Base-by-base conservation (phyloP, 2,888 invertebrate species). In the Oasisia sp. region DNA sequence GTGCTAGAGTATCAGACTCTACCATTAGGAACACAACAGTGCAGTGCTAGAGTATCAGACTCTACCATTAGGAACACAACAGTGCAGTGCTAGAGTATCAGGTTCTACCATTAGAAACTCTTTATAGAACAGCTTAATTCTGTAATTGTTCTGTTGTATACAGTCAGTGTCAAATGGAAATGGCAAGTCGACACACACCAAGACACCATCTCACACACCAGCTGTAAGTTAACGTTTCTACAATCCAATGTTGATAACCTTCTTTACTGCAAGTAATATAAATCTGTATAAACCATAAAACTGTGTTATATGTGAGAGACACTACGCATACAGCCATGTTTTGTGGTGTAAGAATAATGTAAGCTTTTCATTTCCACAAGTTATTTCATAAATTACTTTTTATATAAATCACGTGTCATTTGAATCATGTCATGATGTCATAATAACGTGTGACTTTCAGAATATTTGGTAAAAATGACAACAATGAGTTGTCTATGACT, bases 381-480 rank as follows among this genome's bases (percentile, higher is more conserved):
- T 14, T 50, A 38, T 38, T 38, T 38, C 38, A 38, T 38, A 38
- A 38, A 38, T 38, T 38, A 38, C 38, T 38, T 38, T 38, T 38
- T 38, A 38, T 38, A 38, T 38, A 38, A 38, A 38, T 38, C 38
- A 38, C 4, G 27, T 74, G 74, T 7, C 14, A 19, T 56, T 56
- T 56, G 56, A 74, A 1, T 74, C 74, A 74, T 4, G 7, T 19
- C 3, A 74, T 74, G 19, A 74, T 74, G 27, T 74, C 14, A 19
- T 19, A 19, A 74, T 3, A 74, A 19, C 19, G 74, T 27, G 50
- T 74, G 74, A 74, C 74, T n/a, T 74, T 74, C 74, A 91, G 91
- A 45, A 7, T 32, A 50, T 91, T 32, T 56, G 45, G 56, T 14
- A 50, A 95, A 98, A 98, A 97, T 97, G 98, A 27, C 19, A 27